These are phyloP conservation scores for Willowsia nigromaculata DNA, from an alignment of 2,888 invertebrate genomes.

Conservation along the genomic window DNA sequence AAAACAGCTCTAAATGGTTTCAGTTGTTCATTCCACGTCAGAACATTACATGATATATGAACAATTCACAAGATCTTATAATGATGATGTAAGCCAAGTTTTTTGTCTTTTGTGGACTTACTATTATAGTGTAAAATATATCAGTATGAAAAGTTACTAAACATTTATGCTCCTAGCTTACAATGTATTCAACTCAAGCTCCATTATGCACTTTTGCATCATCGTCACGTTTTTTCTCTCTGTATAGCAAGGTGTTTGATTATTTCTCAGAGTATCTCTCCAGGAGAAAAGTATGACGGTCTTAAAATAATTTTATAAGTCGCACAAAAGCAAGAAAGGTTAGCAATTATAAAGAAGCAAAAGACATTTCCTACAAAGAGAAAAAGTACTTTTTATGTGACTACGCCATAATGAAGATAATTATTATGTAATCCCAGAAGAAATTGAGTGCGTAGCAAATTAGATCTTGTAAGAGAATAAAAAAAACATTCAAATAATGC, in stretches of 20 bases:
- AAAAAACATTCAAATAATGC: no score
- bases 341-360: not conserved
- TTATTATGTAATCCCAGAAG: not conserved
- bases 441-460: not conserved
- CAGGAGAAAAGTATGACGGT: not conserved
- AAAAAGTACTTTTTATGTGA: not conserved
- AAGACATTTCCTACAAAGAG: conserved; percentile 22
- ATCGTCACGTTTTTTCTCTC: not conserved
- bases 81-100: not conserved
- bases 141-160: not conserved
- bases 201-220: not conserved
- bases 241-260: not conserved
- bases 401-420: not conserved
- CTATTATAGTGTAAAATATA: not conserved
- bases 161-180: not conserved
- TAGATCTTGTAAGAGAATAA: not conserved
- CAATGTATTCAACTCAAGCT: not conserved
- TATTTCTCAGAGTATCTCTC: not conserved
- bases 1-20: not conserved
- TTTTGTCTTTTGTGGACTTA: not conserved
- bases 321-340: not conserved
- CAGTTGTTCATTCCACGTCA: not conserved
- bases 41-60: not conserved
- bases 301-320: not conserved
- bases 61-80: not conserved